Base-by-base conservation (phyloP, 2,113 vertebrate genomes). In the Ptilonorhynchus violaceus region DNA sequence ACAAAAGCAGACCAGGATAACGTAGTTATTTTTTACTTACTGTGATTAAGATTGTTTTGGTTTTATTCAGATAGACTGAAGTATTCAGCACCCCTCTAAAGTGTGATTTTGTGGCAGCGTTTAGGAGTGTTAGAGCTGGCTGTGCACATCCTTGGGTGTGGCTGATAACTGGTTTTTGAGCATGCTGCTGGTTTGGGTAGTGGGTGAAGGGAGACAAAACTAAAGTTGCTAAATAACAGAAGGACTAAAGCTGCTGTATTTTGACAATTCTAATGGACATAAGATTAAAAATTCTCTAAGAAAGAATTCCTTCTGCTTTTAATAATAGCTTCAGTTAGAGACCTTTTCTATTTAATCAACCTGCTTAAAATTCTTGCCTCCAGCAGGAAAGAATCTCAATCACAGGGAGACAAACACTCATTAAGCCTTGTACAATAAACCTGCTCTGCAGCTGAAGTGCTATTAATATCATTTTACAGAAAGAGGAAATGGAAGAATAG, bases 381-480 rank as follows among this genome's bases (percentile, higher is more conserved):
- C 92, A 96, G 88, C 92, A 94, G 91, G 86, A 96, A 96, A 92
- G 95, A 96, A 81, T 93, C 95, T 95, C 95, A 95, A 46, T 94
- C 92, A 92, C 86, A 82, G 76, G 44, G 94, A 92, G 88, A 96
- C 95, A 97, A 97, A 96, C 96, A 96, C 93, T 97, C 92, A 95
- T 95, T 96, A 96, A 97, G 86, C 89, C 77, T 35, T 86, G 86
- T 94, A 97, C 94, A 96, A 96, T 89, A 96, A 93, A 91, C 69
- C 86, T 92, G 86, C 92, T 95, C 88, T 92, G 92, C 92, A 95
- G 96, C 93, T 91, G 80, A 96, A 94, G 96, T 95, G 94, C 92
- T 97, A 96, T 97, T 95, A 97, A 94, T 96, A 96, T 96, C 96
- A 96, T 96, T 96, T 96, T 96, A 96, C 96, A 96, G 96, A 96